phyloP scores from a whole-genome alignment of 2,888 invertebrate genomes.

The Entomobrya multifasciata region DNA sequence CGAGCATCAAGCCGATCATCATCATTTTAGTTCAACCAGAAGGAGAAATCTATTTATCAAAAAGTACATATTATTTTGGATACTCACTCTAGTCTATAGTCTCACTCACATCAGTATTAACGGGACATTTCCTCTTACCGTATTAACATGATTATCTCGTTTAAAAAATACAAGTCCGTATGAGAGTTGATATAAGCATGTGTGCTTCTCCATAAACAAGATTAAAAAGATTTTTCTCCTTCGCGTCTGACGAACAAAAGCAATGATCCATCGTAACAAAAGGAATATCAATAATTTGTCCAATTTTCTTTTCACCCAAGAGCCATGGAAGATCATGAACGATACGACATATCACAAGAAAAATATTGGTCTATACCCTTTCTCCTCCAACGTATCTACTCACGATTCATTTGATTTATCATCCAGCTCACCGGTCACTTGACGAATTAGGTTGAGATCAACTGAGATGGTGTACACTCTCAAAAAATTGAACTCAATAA shows the following conservation, averaged over 20 bases:
- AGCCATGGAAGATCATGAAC: neutral
- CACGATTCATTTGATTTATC: conserved; percentile 62
- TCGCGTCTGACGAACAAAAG: neutral
- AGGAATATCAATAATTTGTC: conserved; percentile 22
- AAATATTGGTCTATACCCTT: conserved; percentile 18
- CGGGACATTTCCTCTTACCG: neutral
- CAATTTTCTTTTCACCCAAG: neutral
- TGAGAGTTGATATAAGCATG: too few relatives aligned
- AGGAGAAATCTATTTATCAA: conserved; percentile 63
- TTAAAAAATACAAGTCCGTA: conserved; percentile 15
- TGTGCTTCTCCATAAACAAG: conserved; percentile 45
- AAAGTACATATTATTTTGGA: neutral
- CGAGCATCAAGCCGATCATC: conserved; percentile 26
- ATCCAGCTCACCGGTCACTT: conserved; percentile 68
- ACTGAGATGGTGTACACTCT: neutral
- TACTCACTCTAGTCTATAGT: neutral
- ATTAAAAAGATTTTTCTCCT: conserved; percentile 67
- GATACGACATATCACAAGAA: neutral
- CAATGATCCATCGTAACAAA: conserved; percentile 7
- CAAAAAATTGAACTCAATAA: neutral
- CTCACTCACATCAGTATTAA: neutral
- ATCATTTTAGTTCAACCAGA: conserved; percentile 43
- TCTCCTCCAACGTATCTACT: neutral
- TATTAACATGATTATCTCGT: conserved; percentile 45
- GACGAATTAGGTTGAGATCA: conserved; percentile 64